Evolutionary conservation across 1,140 invertebrate species (phyloP), one percentile per base, ranked within the genome.

Genomic region (Plutomurus gul): DNA sequence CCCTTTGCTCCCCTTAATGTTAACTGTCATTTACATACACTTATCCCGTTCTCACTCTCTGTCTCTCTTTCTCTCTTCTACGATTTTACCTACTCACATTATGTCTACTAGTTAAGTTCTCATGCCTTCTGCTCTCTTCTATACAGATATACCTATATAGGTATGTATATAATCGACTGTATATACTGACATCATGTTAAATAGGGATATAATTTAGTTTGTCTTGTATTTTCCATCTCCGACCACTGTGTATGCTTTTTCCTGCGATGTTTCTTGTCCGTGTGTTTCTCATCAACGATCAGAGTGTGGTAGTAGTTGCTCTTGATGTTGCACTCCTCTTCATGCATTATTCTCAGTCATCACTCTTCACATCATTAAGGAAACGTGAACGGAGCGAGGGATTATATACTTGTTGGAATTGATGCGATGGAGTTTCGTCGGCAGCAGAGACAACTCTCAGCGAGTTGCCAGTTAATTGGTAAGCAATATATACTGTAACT

Each of bases 361-460:
- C 56, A 65, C 20, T 65, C 56, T 65, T 65, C 56, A 65, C 56
- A 65, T 65, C 56, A 65, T 65, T 65, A 65, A 65, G 56, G 56
- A 65, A 65, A 65, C 56, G 25, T 65, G 56, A 65, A 30, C 20
- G 30, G 56, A 65, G 56, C 36, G 56, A 65, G 30, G n/a, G n/a
- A n/a, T n/a, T n/a, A n/a, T n/a, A n/a, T 65, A 65, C 27, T 27
- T 65, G 56, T 65, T 65, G 10, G 56, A 65, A 65, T 33, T 65
- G 56, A 30, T 65, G n/a, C 36, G 56, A 65, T 65, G 56, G 56
- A 65, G 30, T 30, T 65, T 65, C 36, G 13, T 7, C 47, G 20
- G 3, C 47, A 6, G 6, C 16, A 7, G 47, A 51, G 18, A 51
- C 20, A 51, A 51, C 47, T 51, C n/a, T n/a, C n/a, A n/a, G n/a